Percentiles rank a stretch among this genome's conserved stretches.
phyloP scores from a whole-genome alignment of 2,888 invertebrate genomes.

The Campaea margaritaria region DNA sequence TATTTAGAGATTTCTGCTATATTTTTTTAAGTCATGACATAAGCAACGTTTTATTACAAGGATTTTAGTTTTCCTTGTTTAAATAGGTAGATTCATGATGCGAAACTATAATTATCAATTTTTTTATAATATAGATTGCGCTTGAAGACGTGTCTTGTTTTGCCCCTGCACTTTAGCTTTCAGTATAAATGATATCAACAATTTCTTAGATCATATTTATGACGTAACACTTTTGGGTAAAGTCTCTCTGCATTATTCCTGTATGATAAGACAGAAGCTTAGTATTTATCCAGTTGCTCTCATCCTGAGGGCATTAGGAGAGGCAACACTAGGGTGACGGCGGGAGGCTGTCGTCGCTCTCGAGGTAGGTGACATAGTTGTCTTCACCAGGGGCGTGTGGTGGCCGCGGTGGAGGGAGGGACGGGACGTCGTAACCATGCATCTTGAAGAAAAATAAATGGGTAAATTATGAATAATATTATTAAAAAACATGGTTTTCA shows the following conservation, averaged over 20 bases:
- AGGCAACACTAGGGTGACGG: conserved; percentile 88
- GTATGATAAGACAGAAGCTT: conserved; percentile 20
- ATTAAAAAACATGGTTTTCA: too few species aligned
- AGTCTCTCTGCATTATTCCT: conserved; percentile 7
- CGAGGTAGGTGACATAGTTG: conserved; percentile 96
- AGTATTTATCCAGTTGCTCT: conserved; percentile 25
- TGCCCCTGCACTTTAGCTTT: background rate
- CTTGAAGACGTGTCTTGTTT: background rate
- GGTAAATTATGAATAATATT: too few species aligned
- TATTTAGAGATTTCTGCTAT: too few species aligned
- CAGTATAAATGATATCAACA: background rate
- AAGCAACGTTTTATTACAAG: too few species aligned
- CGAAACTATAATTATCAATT: too few species aligned
- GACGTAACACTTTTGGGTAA: conserved; percentile 2
- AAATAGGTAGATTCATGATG: too few species aligned
- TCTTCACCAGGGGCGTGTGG: conserved; percentile 88
- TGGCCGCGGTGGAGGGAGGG: conserved; percentile 85
- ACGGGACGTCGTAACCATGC: conserved; percentile 94
- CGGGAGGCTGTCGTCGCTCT: conserved; percentile 93
- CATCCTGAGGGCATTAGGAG: conserved; percentile 55
- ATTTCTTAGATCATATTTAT: conserved; percentile 5
- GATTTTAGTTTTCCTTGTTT: too few species aligned
- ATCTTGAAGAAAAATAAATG: conserved; percentile 87
- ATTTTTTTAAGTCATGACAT: too few species aligned
- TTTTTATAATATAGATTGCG: too few species aligned